Evolutionary conservation across 2,113 vertebrate species (phyloP), one percentile per base, ranked within the genome.

Genomic region (Pimephales promelas): DNA sequence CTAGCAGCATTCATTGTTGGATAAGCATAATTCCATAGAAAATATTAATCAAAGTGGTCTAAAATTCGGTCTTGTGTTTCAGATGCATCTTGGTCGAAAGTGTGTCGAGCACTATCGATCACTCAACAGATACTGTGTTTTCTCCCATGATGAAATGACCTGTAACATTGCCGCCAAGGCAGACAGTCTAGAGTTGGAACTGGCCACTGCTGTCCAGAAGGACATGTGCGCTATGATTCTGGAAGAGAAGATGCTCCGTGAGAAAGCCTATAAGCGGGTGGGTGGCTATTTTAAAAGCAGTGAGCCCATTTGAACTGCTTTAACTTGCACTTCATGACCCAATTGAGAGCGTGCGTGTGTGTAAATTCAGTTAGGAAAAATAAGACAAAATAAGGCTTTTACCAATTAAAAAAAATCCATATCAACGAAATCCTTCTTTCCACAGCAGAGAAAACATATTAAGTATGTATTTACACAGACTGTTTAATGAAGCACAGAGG

Each of bases 71-170:
- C 43, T 76, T 75, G 72, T 59, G 5, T 79, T 43, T 3, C 90
- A 99, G 98, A 93, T 99, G 22, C 96, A 97, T 0, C 78, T 98
- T 66, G 98, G 98, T 28, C 96, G 97, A 3, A 93, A 95, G 57
- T 99, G 98, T 47, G 95, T 99, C 86, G 92, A 95, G 26, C 98
- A 99, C 84, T 99, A 99, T 68, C 96, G 98, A 0, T 87, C 96
- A 82, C 94, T 99, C 16, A 94, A 96, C 90, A 94, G 98, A 45
- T 99, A 99, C 83, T 99, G 98, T 0, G 98, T 99, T 5, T 99
- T 99, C 88, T 99, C 98, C 47, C 98, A 99, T 0, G 97, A 99
- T 5, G 98, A 99, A 92, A 97, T 99, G 97, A 94, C 97, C 71
- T 99, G 97, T 76, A 97, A 96, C 88, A 99, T 99, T 94, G 98